Evolutionary conservation across 1,140 invertebrate species (phyloP).

Genomic region (Lucilia sericata): DNA sequence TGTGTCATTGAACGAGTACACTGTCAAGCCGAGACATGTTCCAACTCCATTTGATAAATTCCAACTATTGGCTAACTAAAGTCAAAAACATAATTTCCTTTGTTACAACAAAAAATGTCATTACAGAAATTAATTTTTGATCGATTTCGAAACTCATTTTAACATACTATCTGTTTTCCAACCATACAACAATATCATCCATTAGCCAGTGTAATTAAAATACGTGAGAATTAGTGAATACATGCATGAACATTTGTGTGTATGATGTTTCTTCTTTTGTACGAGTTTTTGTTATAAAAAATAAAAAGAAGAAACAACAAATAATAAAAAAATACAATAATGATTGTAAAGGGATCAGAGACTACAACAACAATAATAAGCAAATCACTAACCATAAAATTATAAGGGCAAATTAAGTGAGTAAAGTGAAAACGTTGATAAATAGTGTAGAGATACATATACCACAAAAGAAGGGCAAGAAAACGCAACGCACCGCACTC

Average conservation of each 20-base stretch:
- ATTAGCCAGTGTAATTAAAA: background rate
- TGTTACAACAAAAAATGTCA: no score
- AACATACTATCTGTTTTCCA: no score
- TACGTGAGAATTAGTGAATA: constrained; percentile 11
- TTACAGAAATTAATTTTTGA: no score
- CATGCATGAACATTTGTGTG: background rate
- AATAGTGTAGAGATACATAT: background rate
- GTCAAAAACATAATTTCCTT: no score
- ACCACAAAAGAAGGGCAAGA: constrained; percentile 38
- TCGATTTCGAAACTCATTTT: no score
- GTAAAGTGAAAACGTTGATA: constrained; percentile 16
- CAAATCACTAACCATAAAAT: constrained; percentile 13
- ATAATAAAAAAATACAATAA: background rate
- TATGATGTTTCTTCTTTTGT: background rate
- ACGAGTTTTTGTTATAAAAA: background rate
- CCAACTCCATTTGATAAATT: background rate
- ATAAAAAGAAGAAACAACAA: background rate
- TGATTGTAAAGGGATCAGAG: constrained; percentile 26
- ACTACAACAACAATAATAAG: constrained; percentile 9
- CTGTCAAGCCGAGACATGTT: background rate
- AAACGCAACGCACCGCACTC: constrained; percentile 38
- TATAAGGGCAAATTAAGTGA: constrained; percentile 8
- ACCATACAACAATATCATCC: no score
- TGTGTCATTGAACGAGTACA: constrained; percentile 26
- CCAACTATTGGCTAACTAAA: no score